Conservation (phyloP, 64 coral and sea anemone species). For the Montipora cactus region DNA sequence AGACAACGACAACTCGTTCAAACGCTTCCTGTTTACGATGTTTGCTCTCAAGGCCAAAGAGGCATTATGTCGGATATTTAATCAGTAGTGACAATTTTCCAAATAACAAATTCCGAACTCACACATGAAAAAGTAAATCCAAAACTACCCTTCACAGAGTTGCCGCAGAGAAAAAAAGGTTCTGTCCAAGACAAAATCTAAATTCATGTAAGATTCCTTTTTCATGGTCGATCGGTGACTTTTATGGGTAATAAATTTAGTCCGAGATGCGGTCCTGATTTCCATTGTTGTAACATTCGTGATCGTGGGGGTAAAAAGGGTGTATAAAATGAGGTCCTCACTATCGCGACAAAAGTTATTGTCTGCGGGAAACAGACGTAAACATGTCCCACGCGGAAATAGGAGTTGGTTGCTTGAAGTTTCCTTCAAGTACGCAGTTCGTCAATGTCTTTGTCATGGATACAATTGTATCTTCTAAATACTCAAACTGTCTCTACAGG, state of each 20-base stretch:
- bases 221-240: not conserved
- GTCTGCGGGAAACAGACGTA: not conserved
- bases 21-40: too few relatives aligned
- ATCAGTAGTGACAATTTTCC: too few relatives aligned
- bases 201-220: not conserved
- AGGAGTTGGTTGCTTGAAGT: slow-evolving; percentile 1
- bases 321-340: not conserved
- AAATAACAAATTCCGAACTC: too few relatives aligned
- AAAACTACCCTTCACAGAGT: too few relatives aligned
- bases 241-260: not conserved
- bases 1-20: too few relatives aligned
- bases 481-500: too few relatives aligned
- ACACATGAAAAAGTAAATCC: too few relatives aligned
- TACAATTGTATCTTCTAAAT: too few relatives aligned
- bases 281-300: not conserved
- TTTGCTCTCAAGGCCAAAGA: too few relatives aligned
- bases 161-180: not conserved
- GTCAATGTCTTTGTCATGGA: too few relatives aligned
- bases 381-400: slow-evolving; percentile 9
- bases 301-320: not conserved
- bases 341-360: not conserved
- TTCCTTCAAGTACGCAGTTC: not conserved
- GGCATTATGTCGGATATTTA: too few relatives aligned
- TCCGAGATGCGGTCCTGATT: not conserved
- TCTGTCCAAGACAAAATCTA: not conserved